Conservation (phyloP, 2,888 invertebrate species). For the Globia sparganii region DNA sequence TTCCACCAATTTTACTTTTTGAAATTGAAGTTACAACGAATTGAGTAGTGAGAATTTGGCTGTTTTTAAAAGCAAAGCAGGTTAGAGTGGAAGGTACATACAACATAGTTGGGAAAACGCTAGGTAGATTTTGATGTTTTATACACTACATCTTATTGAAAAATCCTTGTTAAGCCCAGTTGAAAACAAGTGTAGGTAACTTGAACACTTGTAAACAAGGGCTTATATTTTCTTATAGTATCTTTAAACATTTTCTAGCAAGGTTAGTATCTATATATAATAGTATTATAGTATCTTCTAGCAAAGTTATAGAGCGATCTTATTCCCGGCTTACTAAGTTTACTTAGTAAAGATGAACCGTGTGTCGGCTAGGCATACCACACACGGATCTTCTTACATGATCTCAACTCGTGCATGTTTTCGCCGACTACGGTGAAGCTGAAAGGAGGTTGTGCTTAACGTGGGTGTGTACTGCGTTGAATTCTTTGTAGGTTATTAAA, state of each 20-base stretch:
- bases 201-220: neutral
- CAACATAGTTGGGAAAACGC: no score
- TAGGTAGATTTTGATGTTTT: no score
- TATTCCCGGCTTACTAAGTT: slow-evolving; percentile 23
- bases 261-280: no score
- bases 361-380: slow-evolving; percentile 12
- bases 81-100: no score
- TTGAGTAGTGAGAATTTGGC: no score
- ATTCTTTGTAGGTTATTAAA: no score
- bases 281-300: slow-evolving; percentile 3
- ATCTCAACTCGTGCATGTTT: slow-evolving; percentile 3
- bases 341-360: slow-evolving; percentile 15
- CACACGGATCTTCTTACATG: slow-evolving; percentile 8
- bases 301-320: slow-evolving; percentile 23
- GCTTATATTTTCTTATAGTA: neutral
- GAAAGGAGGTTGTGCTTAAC: neutral
- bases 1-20: no score
- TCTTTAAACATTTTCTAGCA: slow-evolving; percentile 1
- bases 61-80: no score
- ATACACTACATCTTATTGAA: neutral
- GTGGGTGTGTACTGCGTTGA: neutral
- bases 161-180: neutral
- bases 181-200: neutral
- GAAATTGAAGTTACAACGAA: no score
- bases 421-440: neutral